These are phyloP conservation scores for Sminthopsis crassicaudata DNA, from an alignment of 2,113 vertebrate genomes.

Conservation along the genomic window DNA sequence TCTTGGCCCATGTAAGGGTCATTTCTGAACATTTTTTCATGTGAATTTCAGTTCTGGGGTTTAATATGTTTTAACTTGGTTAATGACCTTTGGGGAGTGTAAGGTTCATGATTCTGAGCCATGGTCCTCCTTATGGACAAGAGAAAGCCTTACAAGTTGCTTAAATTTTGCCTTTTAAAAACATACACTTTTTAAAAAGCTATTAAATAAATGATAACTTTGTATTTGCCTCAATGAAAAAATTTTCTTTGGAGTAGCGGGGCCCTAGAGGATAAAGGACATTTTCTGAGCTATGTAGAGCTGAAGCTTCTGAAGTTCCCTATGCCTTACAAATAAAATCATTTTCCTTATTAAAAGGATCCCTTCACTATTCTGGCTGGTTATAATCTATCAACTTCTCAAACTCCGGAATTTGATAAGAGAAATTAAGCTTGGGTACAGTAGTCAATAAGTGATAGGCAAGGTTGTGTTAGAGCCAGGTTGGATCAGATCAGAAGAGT, in stretches of 20 bases:
- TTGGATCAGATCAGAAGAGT: neutral
- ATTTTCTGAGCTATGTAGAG: constrained; percentile 7
- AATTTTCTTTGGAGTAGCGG: constrained; percentile 14
- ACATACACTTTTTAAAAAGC: constrained; percentile 25
- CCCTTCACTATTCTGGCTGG: neutral
- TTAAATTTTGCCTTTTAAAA: constrained; percentile 56
- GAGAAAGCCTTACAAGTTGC: neutral
- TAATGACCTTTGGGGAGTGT: constrained; percentile 35
- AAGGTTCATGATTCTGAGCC: constrained; percentile 17
- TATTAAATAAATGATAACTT: constrained; percentile 60
- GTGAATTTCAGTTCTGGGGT: constrained; percentile 10
- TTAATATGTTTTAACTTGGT: neutral
- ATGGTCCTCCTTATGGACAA: neutral
- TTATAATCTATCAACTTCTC: neutral
- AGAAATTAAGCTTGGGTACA: neutral
- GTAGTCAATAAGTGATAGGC: neutral
- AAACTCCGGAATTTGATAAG: neutral
- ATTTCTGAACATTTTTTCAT: neutral
- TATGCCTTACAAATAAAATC: neutral
- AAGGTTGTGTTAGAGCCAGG: neutral
- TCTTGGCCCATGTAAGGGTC: neutral
- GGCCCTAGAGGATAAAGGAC: neutral
- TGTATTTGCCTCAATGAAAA: constrained; percentile 61
- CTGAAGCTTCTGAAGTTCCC: constrained; percentile 17
- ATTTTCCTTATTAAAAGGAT: constrained; percentile 33